These are phyloP conservation scores for Pandemis corylana DNA, from an alignment of 2,888 invertebrate genomes.

Conservation along the genomic window DNA sequence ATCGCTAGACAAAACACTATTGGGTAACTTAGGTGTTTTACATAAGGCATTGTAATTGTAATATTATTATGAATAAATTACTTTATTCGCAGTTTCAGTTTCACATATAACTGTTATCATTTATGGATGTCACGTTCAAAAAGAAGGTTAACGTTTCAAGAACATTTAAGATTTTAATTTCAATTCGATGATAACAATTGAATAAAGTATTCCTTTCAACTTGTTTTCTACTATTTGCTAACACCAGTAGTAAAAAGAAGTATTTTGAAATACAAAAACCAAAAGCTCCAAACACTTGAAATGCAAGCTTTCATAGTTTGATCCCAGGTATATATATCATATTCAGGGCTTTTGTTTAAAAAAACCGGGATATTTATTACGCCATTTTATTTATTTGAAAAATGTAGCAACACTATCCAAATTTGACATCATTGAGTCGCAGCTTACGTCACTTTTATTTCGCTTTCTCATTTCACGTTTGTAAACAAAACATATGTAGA, in stretches of 20 bases:
- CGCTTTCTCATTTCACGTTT: conserved; percentile 42
- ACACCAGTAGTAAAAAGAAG: no score
- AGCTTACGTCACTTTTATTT: conserved; percentile 32
- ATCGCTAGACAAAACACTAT: conserved; percentile 49
- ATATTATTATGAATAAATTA: conserved; percentile 20
- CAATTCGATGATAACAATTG: no score
- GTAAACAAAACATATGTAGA: conserved; percentile 46
- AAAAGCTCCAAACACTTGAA: neutral
- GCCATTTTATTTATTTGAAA: neutral
- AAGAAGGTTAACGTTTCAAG: neutral
- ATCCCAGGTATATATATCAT: no score
- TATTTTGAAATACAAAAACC: no score
- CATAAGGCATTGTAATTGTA: conserved; percentile 48
- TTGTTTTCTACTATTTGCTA: no score
- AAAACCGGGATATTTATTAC: neutral
- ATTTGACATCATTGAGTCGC: conserved; percentile 14
- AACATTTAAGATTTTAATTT: neutral
- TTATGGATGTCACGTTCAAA: neutral
- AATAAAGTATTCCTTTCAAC: neutral
- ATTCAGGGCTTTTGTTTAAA: neutral
- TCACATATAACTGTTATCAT: neutral
- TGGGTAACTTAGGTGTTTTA: conserved; percentile 52
- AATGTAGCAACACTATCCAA: neutral
- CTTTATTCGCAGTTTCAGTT: neutral
- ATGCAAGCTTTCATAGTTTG: no score